Conservation (phyloP, 2,113 vertebrate genomes). For the Phyllostomus discolor region DNA sequence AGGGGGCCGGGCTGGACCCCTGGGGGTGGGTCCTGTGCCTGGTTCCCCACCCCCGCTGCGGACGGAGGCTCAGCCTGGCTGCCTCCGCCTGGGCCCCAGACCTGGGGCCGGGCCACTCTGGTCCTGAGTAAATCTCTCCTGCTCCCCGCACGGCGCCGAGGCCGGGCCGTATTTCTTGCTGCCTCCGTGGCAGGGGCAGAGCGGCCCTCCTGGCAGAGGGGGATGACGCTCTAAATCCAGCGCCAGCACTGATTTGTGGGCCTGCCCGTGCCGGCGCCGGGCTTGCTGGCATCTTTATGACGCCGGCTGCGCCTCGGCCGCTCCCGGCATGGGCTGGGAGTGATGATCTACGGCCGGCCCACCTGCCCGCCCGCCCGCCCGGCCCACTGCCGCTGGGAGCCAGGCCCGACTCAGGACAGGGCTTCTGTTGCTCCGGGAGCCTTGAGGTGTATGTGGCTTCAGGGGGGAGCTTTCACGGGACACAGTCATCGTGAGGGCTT, state of each 20-base stretch:
- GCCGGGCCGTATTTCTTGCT: background rate
- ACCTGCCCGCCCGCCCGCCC: background rate
- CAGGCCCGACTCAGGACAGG: background rate
- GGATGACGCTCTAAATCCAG: background rate
- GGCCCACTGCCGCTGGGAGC: rapidly evolving
- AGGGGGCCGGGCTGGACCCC: rapidly evolving
- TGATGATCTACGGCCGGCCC: background rate
- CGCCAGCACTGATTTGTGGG: background rate
- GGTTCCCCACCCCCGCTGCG: background rate
- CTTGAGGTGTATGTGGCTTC: background rate
- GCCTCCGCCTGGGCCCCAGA: rapidly evolving
- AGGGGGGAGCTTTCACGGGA: background rate
- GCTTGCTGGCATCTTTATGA: slow-evolving; percentile 5
- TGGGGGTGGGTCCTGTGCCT: background rate
- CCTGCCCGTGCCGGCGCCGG: background rate
- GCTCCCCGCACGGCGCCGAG: rapidly evolving
- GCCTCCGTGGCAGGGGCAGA: background rate
- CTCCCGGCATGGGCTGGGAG: background rate
- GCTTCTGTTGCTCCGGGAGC: background rate
- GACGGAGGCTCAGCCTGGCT: background rate
- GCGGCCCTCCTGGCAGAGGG: background rate
- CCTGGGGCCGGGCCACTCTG: rapidly evolving
- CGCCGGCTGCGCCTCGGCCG: background rate
- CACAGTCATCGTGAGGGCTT: background rate
- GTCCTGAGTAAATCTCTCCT: background rate